Evolutionary conservation across 2,113 vertebrate genomes (phyloP).

Genomic region (Marmota flaviventris): DNA sequence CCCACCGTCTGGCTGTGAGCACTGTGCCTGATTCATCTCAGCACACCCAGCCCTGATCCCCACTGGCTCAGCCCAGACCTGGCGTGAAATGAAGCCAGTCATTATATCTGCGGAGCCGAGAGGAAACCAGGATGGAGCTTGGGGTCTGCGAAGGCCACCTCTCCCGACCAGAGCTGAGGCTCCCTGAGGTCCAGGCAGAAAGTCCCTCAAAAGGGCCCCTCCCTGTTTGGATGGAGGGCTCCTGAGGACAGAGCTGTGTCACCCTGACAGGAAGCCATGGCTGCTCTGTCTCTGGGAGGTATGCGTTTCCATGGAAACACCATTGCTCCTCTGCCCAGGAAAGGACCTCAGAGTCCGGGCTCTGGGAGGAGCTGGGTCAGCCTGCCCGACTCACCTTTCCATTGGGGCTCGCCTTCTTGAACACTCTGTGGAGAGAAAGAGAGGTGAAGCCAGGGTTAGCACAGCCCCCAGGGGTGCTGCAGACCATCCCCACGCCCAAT

Average conservation of each 20-base stretch:
- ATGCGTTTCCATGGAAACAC: neutral
- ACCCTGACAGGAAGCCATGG: neutral
- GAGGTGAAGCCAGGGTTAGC: neutral
- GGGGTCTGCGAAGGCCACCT: neutral
- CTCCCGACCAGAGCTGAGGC: neutral
- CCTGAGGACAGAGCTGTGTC: neutral
- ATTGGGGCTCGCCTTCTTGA: conserved; percentile 96
- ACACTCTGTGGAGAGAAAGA: conserved; percentile 89
- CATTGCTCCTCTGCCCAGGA: neutral
- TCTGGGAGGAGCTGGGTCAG: neutral
- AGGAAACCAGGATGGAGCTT: neutral
- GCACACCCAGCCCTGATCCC: neutral
- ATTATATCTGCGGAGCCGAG: neutral
- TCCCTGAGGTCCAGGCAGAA: neutral
- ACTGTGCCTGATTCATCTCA: neutral
- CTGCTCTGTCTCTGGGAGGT: neutral
- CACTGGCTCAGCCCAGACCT: neutral
- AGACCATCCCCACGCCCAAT: neutral
- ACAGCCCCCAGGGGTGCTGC: neutral
- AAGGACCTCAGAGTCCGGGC: neutral
- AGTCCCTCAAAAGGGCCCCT: neutral
- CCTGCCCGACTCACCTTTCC: conserved; percentile 82
- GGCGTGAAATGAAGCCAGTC: neutral
- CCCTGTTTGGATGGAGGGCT: neutral
- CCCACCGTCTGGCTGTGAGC: neutral